Conservation (phyloP, 2,888 invertebrate genomes). For the Phaedon cochleariae region DNA sequence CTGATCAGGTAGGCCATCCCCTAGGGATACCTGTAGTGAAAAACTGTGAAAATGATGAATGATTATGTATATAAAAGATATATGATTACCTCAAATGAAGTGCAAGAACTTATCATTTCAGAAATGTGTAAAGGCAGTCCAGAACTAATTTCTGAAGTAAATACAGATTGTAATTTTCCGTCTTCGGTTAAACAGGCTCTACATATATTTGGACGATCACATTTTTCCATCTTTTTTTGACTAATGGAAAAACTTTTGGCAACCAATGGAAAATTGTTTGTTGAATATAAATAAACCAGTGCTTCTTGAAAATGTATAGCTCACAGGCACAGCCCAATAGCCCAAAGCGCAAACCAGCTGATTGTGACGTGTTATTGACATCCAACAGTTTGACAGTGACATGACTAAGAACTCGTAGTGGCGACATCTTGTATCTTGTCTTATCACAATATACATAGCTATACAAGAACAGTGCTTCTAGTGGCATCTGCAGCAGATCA, state of each 20-base stretch:
- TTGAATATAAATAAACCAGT: slow-evolving; percentile 26
- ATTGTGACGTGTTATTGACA: not conserved
- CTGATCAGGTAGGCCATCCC: slow-evolving; percentile 69
- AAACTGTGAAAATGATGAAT: too few relatives aligned
- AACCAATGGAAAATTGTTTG: slow-evolving; percentile 47
- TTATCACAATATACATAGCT: too few relatives aligned
- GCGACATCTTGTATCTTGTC: too few relatives aligned
- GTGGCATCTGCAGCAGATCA: too few relatives aligned
- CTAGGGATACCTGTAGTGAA: slow-evolving; percentile 57
- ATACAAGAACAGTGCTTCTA: too few relatives aligned
- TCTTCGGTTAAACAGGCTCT: slow-evolving; percentile 58
- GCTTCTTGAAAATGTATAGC: slow-evolving; percentile 27
- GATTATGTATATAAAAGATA: too few relatives aligned
- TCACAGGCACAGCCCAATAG: too few relatives aligned
- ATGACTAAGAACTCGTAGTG: too few relatives aligned
- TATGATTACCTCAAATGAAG: slow-evolving; percentile 56
- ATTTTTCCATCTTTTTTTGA: slow-evolving; percentile 52
- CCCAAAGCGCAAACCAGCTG: not conserved
- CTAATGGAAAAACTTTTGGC: slow-evolving; percentile 52
- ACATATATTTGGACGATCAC: slow-evolving; percentile 52
- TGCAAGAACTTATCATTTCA: slow-evolving; percentile 60
- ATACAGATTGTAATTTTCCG: slow-evolving; percentile 58
- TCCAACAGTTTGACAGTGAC: too few relatives aligned
- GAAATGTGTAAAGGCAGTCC: slow-evolving; percentile 56
- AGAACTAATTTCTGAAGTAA: slow-evolving; percentile 52